A percentile compares a stretch with the other conserved stretches of the same genome.
Evolutionary conservation across 2,797 vertebrate species (phyloP).

Genomic region (Okamejei kenojei): DNA sequence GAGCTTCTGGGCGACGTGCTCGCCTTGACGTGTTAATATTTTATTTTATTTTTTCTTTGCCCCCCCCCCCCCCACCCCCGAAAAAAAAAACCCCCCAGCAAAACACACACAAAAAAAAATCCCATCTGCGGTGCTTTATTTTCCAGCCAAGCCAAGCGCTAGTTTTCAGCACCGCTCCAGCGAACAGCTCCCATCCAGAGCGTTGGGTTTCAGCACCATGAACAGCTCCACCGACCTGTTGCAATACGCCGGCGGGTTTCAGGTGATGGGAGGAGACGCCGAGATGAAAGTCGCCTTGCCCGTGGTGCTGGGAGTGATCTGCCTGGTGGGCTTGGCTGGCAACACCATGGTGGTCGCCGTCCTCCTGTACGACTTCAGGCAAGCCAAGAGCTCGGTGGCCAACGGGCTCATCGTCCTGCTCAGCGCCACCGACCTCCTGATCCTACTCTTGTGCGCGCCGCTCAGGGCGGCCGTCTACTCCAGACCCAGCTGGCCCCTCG

Average conservation of each 20-base stretch:
- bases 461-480: constrained; percentile 61
- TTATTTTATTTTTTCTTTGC: not conserved
- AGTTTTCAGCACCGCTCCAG: not conserved
- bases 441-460: constrained; percentile 60
- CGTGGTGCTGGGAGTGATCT: constrained; percentile 55
- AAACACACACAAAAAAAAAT: no score
- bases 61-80: no score
- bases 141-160: not conserved
- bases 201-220: constrained; percentile 40
- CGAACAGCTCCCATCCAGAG: not conserved
- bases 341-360: constrained; percentile 60
- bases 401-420: constrained; percentile 59
- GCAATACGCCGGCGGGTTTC: constrained; percentile 57
- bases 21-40: no score
- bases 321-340: constrained; percentile 58
- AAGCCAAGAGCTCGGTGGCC: constrained; percentile 54
- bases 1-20: not conserved
- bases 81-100: no score
- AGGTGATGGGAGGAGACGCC: constrained; percentile 53
- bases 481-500: constrained; percentile 61
- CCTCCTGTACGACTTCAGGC: constrained; percentile 54
- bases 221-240: constrained; percentile 52
- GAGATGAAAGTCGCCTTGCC: constrained; percentile 56
- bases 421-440: constrained; percentile 58
- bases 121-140: no score